Base-by-base conservation (phyloP, 2,113 vertebrate species). In the Sialia sialis region DNA sequence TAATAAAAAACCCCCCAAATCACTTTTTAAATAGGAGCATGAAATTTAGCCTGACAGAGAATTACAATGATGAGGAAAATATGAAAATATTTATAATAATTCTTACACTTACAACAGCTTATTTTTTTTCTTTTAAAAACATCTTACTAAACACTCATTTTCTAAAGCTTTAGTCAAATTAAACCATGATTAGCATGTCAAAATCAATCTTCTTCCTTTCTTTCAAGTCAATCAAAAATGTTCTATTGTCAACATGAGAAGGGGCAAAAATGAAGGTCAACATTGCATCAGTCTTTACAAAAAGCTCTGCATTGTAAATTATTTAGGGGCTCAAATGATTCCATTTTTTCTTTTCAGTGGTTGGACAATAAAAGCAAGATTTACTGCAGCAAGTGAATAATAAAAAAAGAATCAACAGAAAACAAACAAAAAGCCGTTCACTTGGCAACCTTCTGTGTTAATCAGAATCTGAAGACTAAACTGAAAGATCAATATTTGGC, bases 401-500 rank as follows among this genome's bases (percentile, higher is more conserved):
- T 97, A 97, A 98, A 98, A 98, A 98, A 94, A 56, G 90, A 98
- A 98, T 98, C 98, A 98, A 95, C 96, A 97, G 97, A 97, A 98
- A 97, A 98, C 97, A 97, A 98, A 98, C 97, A 97, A 97, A 98
- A 98, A 97, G 75, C 93, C 64, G 43, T 97, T 97, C 91, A 56
- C 87, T 18, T 97, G 96, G 97, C 97, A 98, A 97, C 97, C 94
- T 96, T 98, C 86, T 96, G 94, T 17, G 83, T 98, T 98, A 98
- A 98, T 98, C 97, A 98, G 98, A 98, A 98, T 95, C 96, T 97
- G 93, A 96, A 96, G 95, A 97, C 97, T 88, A 95, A 97, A 97
- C 93, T 51, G 84, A 90, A 96, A 95, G 97, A 98, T 98, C 98
- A 98, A 98, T 98, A 98, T 98, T 98, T 97, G 95, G 95, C 94